Conservation (phyloP, 2,113 vertebrate genomes). For the Edolisoma coerulescens region DNA sequence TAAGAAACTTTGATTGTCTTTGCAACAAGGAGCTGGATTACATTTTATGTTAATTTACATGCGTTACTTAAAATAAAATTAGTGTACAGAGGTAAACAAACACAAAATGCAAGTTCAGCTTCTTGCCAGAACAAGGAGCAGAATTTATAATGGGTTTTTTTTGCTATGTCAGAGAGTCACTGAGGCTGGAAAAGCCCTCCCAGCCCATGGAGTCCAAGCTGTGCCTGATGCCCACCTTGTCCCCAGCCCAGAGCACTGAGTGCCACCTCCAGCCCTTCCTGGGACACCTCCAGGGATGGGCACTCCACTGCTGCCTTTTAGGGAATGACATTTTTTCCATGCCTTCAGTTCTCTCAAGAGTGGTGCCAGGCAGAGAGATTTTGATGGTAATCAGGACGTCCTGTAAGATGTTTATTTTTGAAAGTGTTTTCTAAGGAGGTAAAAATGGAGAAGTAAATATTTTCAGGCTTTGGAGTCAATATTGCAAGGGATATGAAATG, state of each 20-base stretch:
- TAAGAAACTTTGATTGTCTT: background rate
- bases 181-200: background rate
- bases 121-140: background rate
- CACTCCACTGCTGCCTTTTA: fast-evolving
- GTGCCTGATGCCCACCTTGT: fast-evolving
- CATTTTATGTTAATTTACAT: background rate
- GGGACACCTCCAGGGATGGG: background rate
- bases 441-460: background rate
- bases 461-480: background rate
- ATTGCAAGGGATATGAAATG: background rate
- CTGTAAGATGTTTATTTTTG: background rate
- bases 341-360: background rate
- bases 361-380: background rate
- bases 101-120: background rate
- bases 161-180: background rate
- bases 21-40: background rate
- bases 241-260: background rate
- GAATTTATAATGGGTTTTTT: background rate
- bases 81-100: too few relatives aligned
- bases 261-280: background rate
- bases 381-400: background rate
- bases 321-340: background rate
- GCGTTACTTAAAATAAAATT: background rate
- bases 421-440: background rate
- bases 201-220: fast-evolving